A percentile compares a stretch with the other conserved stretches of the same genome.
These are phyloP conservation scores for Diplolepis rosae DNA, from an alignment of 2,888 invertebrate species.

Conservation along the genomic window DNA sequence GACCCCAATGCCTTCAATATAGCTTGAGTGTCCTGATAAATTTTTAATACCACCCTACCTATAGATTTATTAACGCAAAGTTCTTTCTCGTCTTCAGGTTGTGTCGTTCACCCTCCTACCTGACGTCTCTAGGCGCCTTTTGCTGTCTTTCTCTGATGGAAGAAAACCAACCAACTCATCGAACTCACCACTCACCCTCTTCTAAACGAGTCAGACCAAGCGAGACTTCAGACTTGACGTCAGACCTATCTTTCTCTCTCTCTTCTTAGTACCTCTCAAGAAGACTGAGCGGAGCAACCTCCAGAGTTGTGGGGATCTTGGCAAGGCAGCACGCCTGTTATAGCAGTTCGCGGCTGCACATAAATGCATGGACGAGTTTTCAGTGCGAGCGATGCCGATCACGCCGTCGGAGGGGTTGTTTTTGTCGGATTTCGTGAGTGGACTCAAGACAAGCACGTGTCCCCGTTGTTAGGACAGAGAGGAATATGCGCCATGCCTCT, in stretches of 20 bases:
- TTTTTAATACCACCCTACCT: constrained; percentile 14
- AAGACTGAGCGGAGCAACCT: constrained; percentile 18
- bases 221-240: constrained; percentile 15
- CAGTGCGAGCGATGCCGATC: constrained; percentile 3
- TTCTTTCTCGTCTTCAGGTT: constrained; percentile 12
- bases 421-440: constrained; percentile 1
- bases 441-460: constrained; percentile 8
- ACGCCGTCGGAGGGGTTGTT: constrained; percentile 9
- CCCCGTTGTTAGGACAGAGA: neutral
- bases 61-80: constrained; percentile 10
- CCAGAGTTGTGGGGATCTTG: constrained; percentile 18
- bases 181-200: too few relatives aligned
- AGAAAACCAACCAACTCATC: neutral
- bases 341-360: constrained; percentile 9
- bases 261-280: constrained; percentile 14
- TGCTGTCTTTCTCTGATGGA: neutral
- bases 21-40: constrained; percentile 19
- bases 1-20: constrained; percentile 12
- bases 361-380: constrained; percentile 10
- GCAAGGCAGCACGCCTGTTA: constrained; percentile 10
- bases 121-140: neutral
- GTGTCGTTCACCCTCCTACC: neutral
- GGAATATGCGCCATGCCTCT: neutral
- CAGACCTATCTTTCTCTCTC: constrained; percentile 2
- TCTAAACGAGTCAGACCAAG: neutral